Percentiles rank a stretch among this genome's conserved stretches.
Evolutionary conservation across 2,888 invertebrate species (phyloP).

Genomic region (Polietes domitor): DNA sequence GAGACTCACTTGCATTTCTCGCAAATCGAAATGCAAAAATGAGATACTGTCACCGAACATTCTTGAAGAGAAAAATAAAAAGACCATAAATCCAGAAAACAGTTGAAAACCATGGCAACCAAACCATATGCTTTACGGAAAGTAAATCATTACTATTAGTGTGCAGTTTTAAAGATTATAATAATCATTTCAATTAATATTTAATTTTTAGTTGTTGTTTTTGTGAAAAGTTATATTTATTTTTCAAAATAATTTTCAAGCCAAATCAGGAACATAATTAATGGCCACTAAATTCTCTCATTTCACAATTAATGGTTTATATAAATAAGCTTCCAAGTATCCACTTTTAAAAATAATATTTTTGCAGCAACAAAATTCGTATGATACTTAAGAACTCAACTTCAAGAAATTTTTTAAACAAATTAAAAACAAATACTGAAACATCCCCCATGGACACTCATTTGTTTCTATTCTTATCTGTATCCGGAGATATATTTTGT

Average conservation of each 20-base stretch:
- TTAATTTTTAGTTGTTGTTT: too few species aligned
- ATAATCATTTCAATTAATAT: too few species aligned
- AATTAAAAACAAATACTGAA: neutral
- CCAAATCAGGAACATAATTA: too few species aligned
- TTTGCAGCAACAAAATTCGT: too few species aligned
- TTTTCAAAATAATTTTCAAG: too few species aligned
- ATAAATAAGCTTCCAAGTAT: too few species aligned
- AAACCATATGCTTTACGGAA: neutral
- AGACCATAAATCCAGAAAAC: neutral
- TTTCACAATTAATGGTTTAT: too few species aligned
- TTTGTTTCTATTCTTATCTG: constrained; percentile 1
- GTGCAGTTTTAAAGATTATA: too few species aligned
- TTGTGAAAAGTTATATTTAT: too few species aligned
- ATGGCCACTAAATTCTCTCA: too few species aligned
- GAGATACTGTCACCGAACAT: constrained; percentile 29
- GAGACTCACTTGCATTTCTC: constrained; percentile 54
- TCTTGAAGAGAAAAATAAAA: neutral
- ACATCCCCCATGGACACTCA: neutral
- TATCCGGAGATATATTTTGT: neutral
- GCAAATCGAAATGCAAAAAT: constrained; percentile 49
- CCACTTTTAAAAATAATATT: too few species aligned
- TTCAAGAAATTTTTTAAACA: neutral
- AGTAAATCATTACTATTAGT: too few species aligned
- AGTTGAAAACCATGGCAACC: neutral
- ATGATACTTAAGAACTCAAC: neutral